Evolutionary conservation across 2,888 invertebrate genomes (phyloP).

Genomic region (Lycophotia porphyrea): DNA sequence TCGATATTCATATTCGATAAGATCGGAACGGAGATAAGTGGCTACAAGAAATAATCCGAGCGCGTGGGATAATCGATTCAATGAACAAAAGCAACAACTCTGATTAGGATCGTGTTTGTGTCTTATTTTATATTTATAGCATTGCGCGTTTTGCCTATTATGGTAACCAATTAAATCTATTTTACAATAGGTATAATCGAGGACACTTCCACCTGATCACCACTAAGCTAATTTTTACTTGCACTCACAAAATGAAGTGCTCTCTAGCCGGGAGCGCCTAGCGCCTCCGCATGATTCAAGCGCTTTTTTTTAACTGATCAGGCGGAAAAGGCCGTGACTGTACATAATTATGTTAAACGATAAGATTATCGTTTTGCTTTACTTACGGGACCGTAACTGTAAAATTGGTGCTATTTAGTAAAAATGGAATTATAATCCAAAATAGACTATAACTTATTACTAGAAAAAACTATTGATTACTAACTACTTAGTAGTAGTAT

Average conservation of each 20-base stretch:
- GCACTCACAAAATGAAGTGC: too few species aligned
- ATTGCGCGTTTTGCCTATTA: conserved; percentile 59
- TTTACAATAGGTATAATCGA: neutral
- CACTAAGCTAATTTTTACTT: too few species aligned
- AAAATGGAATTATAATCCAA: neutral
- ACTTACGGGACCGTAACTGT: too few species aligned
- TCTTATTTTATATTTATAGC: conserved; percentile 72
- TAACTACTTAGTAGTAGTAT: neutral
- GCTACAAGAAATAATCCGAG: conserved; percentile 77
- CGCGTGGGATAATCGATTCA: conserved; percentile 84
- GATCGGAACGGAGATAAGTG: conserved; percentile 76
- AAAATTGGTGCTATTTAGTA: neutral
- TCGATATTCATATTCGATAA: conserved; percentile 77
- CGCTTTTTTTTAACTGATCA: too few species aligned
- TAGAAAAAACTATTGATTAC: neutral
- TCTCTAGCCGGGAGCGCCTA: too few species aligned
- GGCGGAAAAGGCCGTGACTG: too few species aligned
- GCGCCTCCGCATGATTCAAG: too few species aligned
- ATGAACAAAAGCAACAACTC: conserved; percentile 79
- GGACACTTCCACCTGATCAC: too few species aligned
- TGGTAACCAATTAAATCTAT: conserved; percentile 35
- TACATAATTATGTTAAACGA: neutral
- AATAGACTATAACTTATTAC: neutral
- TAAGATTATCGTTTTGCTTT: neutral
- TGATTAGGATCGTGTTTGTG: conserved; percentile 78